Percentiles rank a stretch among this genome's conserved stretches.
phyloP scores from a whole-genome alignment of 2,888 invertebrate species.

The Rotaria magnacalcarata region DNA sequence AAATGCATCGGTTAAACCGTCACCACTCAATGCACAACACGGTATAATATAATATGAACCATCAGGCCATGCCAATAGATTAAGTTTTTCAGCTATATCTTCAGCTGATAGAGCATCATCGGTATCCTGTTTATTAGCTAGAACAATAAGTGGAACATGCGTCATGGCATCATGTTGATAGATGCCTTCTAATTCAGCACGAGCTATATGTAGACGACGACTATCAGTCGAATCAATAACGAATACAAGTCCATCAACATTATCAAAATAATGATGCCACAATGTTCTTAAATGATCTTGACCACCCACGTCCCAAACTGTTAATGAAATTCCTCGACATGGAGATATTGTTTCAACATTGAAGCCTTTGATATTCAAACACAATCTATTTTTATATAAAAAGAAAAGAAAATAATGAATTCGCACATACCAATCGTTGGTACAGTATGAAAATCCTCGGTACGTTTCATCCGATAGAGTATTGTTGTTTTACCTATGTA shows the following conservation, averaged over 20 bases:
- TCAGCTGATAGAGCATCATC: slow-evolving; percentile 51
- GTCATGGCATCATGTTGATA: slow-evolving; percentile 52
- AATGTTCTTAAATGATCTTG: slow-evolving; percentile 33
- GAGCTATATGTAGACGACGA: slow-evolving; percentile 52
- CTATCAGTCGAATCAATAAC: slow-evolving; percentile 57
- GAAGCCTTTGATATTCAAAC: slow-evolving; percentile 45
- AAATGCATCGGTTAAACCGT: slow-evolving; percentile 24
- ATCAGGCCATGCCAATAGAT: slow-evolving; percentile 50
- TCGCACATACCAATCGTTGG: slow-evolving; percentile 5
- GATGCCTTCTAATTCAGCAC: slow-evolving; percentile 53
- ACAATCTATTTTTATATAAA: background rate
- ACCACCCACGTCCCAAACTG: slow-evolving; percentile 31
- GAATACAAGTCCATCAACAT: slow-evolving; percentile 54
- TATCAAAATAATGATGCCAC: slow-evolving; percentile 56
- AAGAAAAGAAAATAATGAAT: background rate
- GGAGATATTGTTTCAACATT: slow-evolving; percentile 48
- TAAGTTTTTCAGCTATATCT: slow-evolving; percentile 52
- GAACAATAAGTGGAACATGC: slow-evolving; percentile 55
- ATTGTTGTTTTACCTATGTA: slow-evolving; percentile 13
- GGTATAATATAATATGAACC: slow-evolving; percentile 20
- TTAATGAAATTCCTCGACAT: slow-evolving; percentile 43
- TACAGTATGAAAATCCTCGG: slow-evolving; percentile 34
- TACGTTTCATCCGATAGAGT: slow-evolving; percentile 31
- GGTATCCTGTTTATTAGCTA: slow-evolving; percentile 59
- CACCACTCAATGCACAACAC: background rate